Conservation (phyloP, 2,113 vertebrate species). For the Talpa occidentalis region DNA sequence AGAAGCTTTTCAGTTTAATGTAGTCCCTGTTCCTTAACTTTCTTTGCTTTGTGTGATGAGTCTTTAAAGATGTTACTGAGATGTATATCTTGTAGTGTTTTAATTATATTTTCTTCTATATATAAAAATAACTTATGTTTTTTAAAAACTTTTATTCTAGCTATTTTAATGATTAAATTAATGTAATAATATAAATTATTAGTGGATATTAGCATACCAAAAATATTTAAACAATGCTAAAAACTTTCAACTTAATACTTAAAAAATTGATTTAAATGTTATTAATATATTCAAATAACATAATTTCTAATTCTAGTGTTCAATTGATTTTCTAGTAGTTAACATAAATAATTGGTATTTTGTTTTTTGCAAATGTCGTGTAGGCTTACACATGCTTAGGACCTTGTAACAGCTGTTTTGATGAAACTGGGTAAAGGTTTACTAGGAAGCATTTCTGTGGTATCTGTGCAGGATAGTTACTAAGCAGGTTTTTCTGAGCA, state of each 20-base stretch:
- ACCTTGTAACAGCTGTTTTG: background rate
- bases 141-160: background rate
- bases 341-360: background rate
- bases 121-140: background rate
- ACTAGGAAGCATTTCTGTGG: background rate
- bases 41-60: too few relatives aligned
- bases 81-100: too few relatives aligned
- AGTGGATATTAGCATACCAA: background rate
- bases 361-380: background rate
- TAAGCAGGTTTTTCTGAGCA: background rate
- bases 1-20: too few relatives aligned
- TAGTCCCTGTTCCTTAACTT: too few relatives aligned
- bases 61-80: too few relatives aligned
- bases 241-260: background rate
- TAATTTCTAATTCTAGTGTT: background rate
- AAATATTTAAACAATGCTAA: background rate
- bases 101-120: too few relatives aligned
- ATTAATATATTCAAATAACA: background rate
- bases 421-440: background rate
- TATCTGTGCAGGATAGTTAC: background rate
- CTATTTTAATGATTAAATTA: background rate
- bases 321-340: background rate
- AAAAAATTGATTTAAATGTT: background rate
- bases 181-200: background rate
- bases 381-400: background rate